Conservation (phyloP, 2,113 vertebrate genomes). For the Conger conger region DNA sequence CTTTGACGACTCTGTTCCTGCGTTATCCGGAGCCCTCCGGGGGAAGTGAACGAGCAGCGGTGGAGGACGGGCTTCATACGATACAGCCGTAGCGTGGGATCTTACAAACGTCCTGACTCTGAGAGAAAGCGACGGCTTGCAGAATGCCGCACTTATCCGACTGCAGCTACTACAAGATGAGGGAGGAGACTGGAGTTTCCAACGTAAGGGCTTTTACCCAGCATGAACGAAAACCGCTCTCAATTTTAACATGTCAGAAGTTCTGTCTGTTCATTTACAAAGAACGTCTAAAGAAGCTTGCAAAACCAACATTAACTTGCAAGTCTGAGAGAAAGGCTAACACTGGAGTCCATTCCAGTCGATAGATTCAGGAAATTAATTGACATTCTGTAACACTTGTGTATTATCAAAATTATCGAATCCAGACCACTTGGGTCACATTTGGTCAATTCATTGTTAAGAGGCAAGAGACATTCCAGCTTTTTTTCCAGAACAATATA, state of each 20-base stretch:
- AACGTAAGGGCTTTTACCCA: conserved; percentile 64
- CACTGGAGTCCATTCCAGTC: too few relatives aligned
- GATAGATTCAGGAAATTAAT: too few relatives aligned
- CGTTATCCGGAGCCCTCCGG: conserved; percentile 54
- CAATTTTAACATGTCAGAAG: too few relatives aligned
- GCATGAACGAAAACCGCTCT: background rate
- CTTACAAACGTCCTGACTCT: conserved; percentile 33
- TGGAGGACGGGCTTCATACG: background rate
- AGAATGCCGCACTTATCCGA: conserved; percentile 80
- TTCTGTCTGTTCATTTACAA: too few relatives aligned
- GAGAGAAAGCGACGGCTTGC: conserved; percentile 29
- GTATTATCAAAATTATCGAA: too few relatives aligned
- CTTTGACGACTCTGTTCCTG: conserved; percentile 42
- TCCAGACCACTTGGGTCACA: too few relatives aligned
- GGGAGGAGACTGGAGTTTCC: conserved; percentile 66
- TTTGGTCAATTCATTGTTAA: too few relatives aligned
- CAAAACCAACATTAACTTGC: too few relatives aligned
- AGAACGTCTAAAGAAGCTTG: too few relatives aligned
- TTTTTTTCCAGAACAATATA: background rate
- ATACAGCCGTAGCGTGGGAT: conserved; percentile 18
- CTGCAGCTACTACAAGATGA: conserved; percentile 74
- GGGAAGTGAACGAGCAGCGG: conserved; percentile 51
- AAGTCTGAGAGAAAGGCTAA: too few relatives aligned
- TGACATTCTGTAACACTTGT: too few relatives aligned
- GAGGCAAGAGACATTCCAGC: background rate